Conservation (phyloP, 23 tunicate species). For the Phallusia fumigata region DNA sequence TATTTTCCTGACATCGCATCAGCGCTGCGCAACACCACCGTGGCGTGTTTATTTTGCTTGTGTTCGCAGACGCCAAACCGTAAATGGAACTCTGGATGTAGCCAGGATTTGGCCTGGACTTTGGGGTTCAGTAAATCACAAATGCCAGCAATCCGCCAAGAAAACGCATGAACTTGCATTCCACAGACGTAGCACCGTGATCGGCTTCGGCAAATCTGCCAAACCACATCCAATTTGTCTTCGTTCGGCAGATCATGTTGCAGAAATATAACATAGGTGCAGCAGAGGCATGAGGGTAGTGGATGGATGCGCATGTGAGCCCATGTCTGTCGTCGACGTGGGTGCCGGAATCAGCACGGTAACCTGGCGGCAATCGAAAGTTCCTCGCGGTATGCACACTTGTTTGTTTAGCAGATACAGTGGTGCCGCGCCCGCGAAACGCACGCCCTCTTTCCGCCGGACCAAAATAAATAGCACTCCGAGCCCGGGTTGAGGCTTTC, state of each 20-base stretch:
- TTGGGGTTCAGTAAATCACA: neutral
- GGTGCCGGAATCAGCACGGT: neutral
- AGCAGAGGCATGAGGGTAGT: neutral
- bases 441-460: neutral
- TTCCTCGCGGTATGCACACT: neutral
- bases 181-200: neutral
- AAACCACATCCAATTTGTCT: neutral
- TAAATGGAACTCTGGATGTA: neutral
- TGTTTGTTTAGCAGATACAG: constrained; percentile 7
- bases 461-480: neutral
- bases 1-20: neutral
- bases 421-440: neutral
- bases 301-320: neutral
- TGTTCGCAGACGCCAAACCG: neutral
- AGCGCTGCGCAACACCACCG: neutral
- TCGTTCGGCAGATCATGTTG: neutral
- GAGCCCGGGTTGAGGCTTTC: neutral
- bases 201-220: neutral
- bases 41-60: constrained; percentile 6
- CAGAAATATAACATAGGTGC: neutral
- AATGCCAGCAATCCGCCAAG: neutral
- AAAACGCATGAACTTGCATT: constrained; percentile 3
- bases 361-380: neutral
- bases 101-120: neutral
- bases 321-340: neutral